Evolutionary conservation across 2,888 invertebrate genomes (phyloP), one percentile per base, ranked within the genome.

Genomic region (Xylocampa areola): DNA sequence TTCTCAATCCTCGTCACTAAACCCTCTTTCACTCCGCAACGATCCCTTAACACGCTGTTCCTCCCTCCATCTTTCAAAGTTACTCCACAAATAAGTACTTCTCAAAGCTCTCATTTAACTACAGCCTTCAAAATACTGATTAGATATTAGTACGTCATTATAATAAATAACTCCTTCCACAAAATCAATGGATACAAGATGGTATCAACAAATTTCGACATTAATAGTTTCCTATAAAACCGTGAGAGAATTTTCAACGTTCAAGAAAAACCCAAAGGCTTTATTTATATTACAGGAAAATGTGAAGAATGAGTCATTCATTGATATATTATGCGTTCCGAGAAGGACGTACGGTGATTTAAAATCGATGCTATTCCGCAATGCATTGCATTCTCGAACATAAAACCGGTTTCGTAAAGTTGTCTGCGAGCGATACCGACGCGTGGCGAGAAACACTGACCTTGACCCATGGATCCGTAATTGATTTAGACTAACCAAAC

Each of bases 271-370:
- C 41, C 14, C n/a, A 10, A 41, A 43, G 62, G 29, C 17, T 52
- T 11, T 43, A 32, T 41, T 43, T 59, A 41, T 40, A 13, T n/a
- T 4, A 25, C 16, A 43, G 43, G 43, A 60, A 65, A 68, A 60
- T 21, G 19, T 27, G 0, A 2, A 2, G 2, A 6, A 53, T 62
- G 65, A 69, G 11, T 69, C 66, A 68, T 51, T 45, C 29, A 41
- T 40, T 41, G 16, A 51, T 41, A 25, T 33, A 29, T n/a, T 36
- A 16, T 16, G 16, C 11, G 7, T 69, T 69, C 69, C 21, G 13
- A 58, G 69, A 69, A 69, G 50, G 66, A 49, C 32, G 45, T 68
- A 43, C 54, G 50, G 25, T 41, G 41, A 65, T 65, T 51, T 48
- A 10, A 14, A 10, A 51, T 48, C 40, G 48, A 49, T 10, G 16